Evolutionary conservation across 2,888 invertebrate genomes (phyloP).

Genomic region (Gastracanthus pulcherrimus): DNA sequence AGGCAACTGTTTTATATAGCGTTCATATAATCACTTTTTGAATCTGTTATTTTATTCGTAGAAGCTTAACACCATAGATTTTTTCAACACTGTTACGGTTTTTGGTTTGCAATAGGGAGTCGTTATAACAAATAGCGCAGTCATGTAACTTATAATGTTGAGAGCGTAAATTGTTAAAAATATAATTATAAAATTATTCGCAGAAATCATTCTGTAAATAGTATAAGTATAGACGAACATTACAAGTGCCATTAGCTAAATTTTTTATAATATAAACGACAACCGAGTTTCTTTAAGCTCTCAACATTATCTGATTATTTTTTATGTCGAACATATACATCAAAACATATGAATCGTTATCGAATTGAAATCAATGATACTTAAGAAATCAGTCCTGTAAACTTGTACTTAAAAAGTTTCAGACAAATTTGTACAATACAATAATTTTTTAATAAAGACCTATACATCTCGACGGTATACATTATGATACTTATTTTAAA

Average conservation of each 20-base stretch:
- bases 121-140: not conserved
- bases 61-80: not conserved
- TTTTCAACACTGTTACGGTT: constrained; percentile 3
- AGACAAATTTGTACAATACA: constrained; percentile 15
- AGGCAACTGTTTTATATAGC: not conserved
- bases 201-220: constrained; percentile 41
- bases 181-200: constrained; percentile 7
- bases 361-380: not conserved
- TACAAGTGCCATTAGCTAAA: constrained; percentile 53
- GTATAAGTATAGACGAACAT: not conserved
- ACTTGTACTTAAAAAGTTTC: constrained; percentile 24
- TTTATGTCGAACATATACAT: not conserved
- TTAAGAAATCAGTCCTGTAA: not conserved
- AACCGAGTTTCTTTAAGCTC: not conserved
- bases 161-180: constrained; percentile 19
- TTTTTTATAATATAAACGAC: constrained; percentile 25
- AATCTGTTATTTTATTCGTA: constrained; percentile 1
- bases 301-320: constrained; percentile 24
- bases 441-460: constrained; percentile 8
- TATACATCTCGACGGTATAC: not conserved
- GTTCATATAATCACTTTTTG: not conserved
- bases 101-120: not conserved
- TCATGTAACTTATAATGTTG: constrained; percentile 27
- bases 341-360: not conserved
- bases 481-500: not conserved